Conservation (phyloP, 2,888 invertebrate species). For the Pasiphila rectangulata region DNA sequence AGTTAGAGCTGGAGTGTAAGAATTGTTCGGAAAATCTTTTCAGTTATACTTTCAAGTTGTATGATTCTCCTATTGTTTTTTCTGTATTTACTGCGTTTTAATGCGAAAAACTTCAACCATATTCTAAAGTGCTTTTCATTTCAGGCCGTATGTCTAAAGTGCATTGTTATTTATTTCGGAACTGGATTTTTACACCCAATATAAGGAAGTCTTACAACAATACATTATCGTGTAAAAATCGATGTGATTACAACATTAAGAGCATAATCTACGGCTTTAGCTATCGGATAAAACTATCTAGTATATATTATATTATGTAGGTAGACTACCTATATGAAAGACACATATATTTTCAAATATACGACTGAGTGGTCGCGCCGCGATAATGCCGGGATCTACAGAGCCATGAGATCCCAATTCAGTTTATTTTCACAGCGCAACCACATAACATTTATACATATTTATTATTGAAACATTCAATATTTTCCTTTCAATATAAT, state of each 20-base stretch:
- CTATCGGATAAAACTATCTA: conserved; percentile 40
- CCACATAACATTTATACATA: conserved; percentile 22
- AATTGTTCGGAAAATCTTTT: no score
- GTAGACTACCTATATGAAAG: conserved; percentile 32
- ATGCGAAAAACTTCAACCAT: no score
- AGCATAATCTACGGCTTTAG: conserved; percentile 34
- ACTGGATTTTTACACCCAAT: conserved; percentile 12
- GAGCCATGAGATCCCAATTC: conserved; percentile 29
- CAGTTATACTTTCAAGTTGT: no score
- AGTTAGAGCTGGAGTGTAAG: no score
- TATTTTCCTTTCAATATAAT: conserved; percentile 37
- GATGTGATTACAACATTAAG: conserved; percentile 25
- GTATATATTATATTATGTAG: conserved; percentile 24
- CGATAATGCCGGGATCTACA: conserved; percentile 35
- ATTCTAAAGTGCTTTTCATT: no score
- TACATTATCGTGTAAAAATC: conserved; percentile 33
- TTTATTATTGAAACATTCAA: conserved; percentile 34
- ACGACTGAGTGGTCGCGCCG: conserved; percentile 35
- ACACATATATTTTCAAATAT: conserved; percentile 39
- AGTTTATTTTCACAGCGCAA: conserved; percentile 32
- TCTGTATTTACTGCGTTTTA: no score
- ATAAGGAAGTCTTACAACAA: conserved; percentile 13
- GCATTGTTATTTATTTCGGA: no score
- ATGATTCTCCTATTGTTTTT: no score
- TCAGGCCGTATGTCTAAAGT: no score